Base-by-base conservation (phyloP, 2,888 invertebrate genomes). In the Andrena chrysosceles region DNA sequence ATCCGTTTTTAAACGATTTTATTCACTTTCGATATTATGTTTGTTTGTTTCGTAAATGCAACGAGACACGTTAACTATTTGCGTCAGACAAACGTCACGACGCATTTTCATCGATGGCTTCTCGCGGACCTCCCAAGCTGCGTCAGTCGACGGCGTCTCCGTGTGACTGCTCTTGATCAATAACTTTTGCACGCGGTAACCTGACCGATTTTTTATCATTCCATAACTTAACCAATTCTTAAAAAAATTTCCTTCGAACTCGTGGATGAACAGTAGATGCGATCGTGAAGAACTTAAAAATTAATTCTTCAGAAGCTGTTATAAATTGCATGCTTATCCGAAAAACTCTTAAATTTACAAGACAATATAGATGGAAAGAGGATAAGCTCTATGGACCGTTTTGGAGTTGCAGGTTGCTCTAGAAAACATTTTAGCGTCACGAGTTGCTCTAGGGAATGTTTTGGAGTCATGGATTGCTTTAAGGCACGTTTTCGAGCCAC, bases 141-240 rank as follows among this genome's bases (percentile, higher is more conserved):
- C 84, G 85, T 81, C 75, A 72, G 66, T 56, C 85, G 29, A 73
- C 68, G 49, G 66, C 81, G 68, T 67, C 76, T 67, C 56, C 78
- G 67, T 62, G 56, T n/a, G n/a, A n/a, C 71, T 23, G 68, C 62
- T 77, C 74, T 63, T 78, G 52, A 85, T 85, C 85, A 70, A 85
- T 85, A 80, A 80, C 60, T 77, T 85, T 85, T 81, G 85, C 82
- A 77, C 85, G 82, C 79, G 71, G 71, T 74, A 84, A 78, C 23
- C 60, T 56, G 67, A 35, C 49, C 60, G 69, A 70, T 60, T 20
- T 56, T 35, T 48, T 63, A 56, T 29, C 29, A 33, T 42, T 10
- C 16, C 33, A 20, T 56, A 42, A 13, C 42, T 13, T 13, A 42
- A 42, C 42, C 42, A 42, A 42, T 42, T 42, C 42, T 42, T 13